These are phyloP conservation scores for Acyrthosiphon pisum DNA, from an alignment of 1,140 invertebrate species.

Conservation along the genomic window DNA sequence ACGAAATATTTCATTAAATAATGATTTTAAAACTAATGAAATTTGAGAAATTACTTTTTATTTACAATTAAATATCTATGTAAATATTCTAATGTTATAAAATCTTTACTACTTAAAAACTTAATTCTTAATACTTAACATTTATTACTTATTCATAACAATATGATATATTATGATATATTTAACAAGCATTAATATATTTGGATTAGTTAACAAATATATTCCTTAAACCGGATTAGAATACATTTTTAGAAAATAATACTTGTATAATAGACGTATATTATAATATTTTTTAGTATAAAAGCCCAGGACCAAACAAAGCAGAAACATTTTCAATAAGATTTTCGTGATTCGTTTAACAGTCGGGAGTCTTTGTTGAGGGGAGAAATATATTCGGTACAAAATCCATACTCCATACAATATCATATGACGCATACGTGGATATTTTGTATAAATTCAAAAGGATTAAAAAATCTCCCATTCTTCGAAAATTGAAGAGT, in stretches of 20 bases:
- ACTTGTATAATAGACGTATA: not conserved
- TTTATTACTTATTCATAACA: too few relatives aligned
- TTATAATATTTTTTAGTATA: not conserved
- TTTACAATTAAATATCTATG: not conserved
- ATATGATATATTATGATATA: not conserved
- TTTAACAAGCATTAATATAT: not conserved
- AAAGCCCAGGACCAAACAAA: not conserved
- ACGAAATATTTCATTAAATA: not conserved
- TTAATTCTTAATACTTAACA: too few relatives aligned
- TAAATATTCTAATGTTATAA: not conserved
- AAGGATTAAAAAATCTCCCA: not conserved
- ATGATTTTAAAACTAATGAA: not conserved
- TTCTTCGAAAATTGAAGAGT: not conserved
- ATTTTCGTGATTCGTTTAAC: slow-evolving; percentile 4
- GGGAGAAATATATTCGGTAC: not conserved
- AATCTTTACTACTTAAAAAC: not conserved
- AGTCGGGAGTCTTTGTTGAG: slow-evolving; percentile 1
- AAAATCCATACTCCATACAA: not conserved
- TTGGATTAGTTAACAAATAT: not conserved
- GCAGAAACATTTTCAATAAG: not conserved
- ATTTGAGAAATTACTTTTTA: not conserved
- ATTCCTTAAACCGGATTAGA: not conserved
- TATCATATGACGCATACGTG: not conserved
- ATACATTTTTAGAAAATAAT: slow-evolving; percentile 1
- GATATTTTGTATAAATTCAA: not conserved